These are phyloP conservation scores for Agrilus mali DNA, from an alignment of 2,888 invertebrate genomes.

Conservation along the genomic window DNA sequence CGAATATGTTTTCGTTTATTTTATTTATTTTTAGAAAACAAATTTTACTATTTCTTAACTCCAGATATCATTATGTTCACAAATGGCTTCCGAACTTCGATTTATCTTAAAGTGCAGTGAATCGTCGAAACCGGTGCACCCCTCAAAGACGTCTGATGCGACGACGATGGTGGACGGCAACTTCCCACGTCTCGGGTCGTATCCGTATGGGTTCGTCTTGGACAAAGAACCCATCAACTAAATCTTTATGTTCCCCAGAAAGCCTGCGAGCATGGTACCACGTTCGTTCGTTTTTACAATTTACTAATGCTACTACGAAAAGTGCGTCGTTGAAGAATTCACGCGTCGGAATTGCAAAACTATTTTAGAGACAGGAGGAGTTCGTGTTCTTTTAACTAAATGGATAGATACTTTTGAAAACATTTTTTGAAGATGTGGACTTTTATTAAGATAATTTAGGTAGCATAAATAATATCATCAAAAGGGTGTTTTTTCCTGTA, in stretches of 20 bases:
- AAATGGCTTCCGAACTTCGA: slow-evolving; percentile 60
- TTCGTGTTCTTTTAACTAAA: no score
- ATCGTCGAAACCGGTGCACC: slow-evolving; percentile 39
- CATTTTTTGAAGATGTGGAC: no score
- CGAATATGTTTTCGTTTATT: no score
- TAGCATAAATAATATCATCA: no score
- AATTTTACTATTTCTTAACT: slow-evolving; percentile 9
- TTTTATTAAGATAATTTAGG: no score
- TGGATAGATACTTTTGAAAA: no score
- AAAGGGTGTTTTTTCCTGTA: no score
- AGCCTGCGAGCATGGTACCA: no score
- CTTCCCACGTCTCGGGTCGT: slow-evolving; percentile 39
- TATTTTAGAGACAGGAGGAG: no score
- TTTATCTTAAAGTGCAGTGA: slow-evolving; percentile 56
- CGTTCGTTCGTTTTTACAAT: neutral
- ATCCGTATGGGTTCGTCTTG: slow-evolving; percentile 48
- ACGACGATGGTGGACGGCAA: slow-evolving; percentile 25
- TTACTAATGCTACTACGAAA: no score
- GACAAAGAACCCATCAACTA: slow-evolving; percentile 33
- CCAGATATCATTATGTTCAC: slow-evolving; percentile 59
- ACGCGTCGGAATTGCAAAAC: no score
- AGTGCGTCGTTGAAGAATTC: neutral
- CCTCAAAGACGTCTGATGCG: slow-evolving; percentile 22
- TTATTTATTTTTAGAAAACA: slow-evolving; percentile 1
- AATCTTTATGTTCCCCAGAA: no score